Percentiles rank a stretch among this genome's conserved stretches.
Evolutionary conservation across 2,888 invertebrate genomes (phyloP).

Genomic region (Cataglyphis livida): DNA sequence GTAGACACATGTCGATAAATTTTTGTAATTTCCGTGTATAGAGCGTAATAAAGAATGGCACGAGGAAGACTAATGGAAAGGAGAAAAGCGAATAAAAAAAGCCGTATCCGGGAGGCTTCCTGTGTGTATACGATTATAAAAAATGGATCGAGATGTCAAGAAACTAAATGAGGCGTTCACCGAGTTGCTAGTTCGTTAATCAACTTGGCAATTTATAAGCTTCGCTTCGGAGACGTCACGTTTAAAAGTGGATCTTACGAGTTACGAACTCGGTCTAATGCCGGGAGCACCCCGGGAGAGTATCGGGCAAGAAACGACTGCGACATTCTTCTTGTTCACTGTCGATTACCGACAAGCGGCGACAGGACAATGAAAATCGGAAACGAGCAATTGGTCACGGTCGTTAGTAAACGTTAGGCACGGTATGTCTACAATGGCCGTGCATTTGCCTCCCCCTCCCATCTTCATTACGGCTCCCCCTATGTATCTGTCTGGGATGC

Average conservation of each 20-base stretch:
- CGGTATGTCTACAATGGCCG: slow-evolving; percentile 49
- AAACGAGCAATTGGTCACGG: slow-evolving; percentile 80
- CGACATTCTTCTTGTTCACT: background rate
- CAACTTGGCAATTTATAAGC: slow-evolving; percentile 24
- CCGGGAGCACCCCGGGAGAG: background rate
- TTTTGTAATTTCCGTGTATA: background rate
- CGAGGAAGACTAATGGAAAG: background rate
- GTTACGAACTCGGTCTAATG: background rate
- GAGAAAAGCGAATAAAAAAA: slow-evolving; percentile 2
- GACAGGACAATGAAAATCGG: slow-evolving; percentile 71
- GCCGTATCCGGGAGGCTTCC: background rate
- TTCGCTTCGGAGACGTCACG: background rate
- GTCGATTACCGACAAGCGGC: slow-evolving; percentile 22
- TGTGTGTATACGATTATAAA: slow-evolving; percentile 11
- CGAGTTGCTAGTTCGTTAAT: slow-evolving; percentile 25
- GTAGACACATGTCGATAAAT: slow-evolving; percentile 23
- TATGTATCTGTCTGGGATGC: slow-evolving; percentile 34
- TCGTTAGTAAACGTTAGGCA: slow-evolving; percentile 76
- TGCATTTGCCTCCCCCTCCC: slow-evolving; percentile 17
- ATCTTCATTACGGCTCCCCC: background rate
- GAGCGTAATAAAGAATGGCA: background rate
- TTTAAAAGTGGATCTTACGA: slow-evolving; percentile 27
- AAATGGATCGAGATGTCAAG: slow-evolving; percentile 19
- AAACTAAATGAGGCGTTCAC: slow-evolving; percentile 34
- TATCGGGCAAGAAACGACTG: slow-evolving; percentile 1